A percentile compares a stretch with the other conserved stretches of the same genome.
phyloP scores from a whole-genome alignment of 2,113 vertebrate species.

The Pomatostomus ruficeps region DNA sequence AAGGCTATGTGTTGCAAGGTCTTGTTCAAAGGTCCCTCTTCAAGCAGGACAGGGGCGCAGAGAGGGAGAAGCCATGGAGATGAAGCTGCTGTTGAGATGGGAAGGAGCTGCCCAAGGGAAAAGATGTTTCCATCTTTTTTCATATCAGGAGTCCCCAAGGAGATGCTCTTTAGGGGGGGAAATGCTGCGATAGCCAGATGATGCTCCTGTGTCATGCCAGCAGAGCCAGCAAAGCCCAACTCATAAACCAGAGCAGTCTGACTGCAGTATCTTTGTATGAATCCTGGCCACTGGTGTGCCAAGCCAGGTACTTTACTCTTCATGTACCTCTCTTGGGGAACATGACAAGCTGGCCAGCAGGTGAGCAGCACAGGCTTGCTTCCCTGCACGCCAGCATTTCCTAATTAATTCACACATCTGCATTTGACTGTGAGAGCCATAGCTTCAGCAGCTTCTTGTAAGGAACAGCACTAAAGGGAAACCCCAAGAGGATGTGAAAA shows the following conservation, averaged over 20 bases:
- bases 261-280: not conserved
- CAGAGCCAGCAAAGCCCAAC: not conserved
- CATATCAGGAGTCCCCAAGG: not conserved
- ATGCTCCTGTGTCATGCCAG: not conserved
- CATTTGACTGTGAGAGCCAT: not conserved
- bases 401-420: not conserved
- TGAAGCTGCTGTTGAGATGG: not conserved
- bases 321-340: not conserved
- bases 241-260: not conserved
- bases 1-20: not conserved
- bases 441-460: not conserved
- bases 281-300: not conserved
- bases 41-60: not conserved
- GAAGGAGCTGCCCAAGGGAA: not conserved
- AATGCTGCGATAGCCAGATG: not conserved
- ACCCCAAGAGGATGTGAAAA: slow-evolving; percentile 13
- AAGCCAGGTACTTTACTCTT: not conserved
- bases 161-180: not conserved
- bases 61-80: not conserved
- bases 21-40: not conserved
- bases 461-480: not conserved
- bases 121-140: not conserved
- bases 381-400: not conserved
- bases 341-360: not conserved
- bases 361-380: not conserved